Conservation (phyloP, 2,888 invertebrate species). For the Caenorhabditis parvicauda region DNA sequence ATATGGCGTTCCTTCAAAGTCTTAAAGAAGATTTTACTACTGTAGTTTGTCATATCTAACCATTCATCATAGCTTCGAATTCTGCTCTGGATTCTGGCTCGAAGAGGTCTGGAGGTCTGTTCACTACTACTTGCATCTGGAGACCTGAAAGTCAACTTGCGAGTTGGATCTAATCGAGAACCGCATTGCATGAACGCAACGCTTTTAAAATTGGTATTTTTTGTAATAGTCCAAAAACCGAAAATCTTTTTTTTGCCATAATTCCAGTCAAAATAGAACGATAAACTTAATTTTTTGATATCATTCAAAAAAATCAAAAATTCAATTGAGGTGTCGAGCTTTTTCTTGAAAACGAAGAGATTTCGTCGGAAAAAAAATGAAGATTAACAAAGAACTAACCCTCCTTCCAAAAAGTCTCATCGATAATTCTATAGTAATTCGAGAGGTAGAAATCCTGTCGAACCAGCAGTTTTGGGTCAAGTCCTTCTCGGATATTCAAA, state of each 20-base stretch:
- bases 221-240: too few species aligned
- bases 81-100: slow-evolving; percentile 28
- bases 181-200: too few species aligned
- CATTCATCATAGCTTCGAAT: slow-evolving; percentile 43
- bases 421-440: slow-evolving; percentile 57
- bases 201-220: too few species aligned
- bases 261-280: too few species aligned
- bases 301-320: too few species aligned
- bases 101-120: slow-evolving; percentile 56
- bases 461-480: slow-evolving; percentile 54
- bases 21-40: slow-evolving; percentile 6
- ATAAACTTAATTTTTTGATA: neutral
- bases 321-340: neutral
- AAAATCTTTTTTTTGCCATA: too few species aligned
- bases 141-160: slow-evolving; percentile 42
- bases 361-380: neutral
- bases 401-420: slow-evolving; percentile 61
- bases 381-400: slow-evolving; percentile 34
- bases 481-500: slow-evolving; percentile 46
- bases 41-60: neutral
- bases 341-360: neutral
- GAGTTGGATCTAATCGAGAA: too few species aligned
- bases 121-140: slow-evolving; percentile 62
- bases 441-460: slow-evolving; percentile 54
- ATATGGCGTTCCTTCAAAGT: slow-evolving; percentile 50